Percentiles rank a stretch among this genome's conserved stretches.
Conservation (phyloP, 2,797 vertebrate genomes). For the Gallirallus australis region DNA sequence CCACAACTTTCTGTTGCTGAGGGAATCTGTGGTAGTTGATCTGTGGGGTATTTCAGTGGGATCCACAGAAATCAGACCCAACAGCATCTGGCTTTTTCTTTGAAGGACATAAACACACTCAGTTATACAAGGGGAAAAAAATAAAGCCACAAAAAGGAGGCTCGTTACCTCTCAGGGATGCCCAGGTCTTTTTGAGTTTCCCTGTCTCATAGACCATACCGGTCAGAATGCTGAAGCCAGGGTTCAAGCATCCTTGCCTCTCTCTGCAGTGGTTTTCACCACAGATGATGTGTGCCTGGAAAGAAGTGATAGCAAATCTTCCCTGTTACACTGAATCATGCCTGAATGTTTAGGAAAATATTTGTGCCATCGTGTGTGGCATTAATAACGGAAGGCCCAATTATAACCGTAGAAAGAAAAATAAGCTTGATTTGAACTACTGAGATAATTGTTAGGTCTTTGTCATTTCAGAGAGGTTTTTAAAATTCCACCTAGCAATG, state of each 20-base stretch:
- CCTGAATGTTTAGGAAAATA: background rate
- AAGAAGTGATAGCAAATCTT: background rate
- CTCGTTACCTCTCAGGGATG: background rate
- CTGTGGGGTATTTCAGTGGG: background rate
- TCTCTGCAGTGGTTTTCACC: fast-evolving
- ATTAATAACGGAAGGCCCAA: background rate
- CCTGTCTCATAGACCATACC: background rate
- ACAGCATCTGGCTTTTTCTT: no score
- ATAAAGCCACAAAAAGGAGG: background rate
- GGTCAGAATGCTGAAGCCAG: background rate
- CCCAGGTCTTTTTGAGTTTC: background rate
- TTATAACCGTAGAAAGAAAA: background rate
- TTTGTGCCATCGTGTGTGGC: background rate
- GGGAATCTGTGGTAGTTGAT: background rate
- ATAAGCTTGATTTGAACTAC: background rate
- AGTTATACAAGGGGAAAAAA: no score
- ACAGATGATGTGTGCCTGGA: background rate
- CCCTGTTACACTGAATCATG: background rate
- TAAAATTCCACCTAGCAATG: background rate
- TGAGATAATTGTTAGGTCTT: background rate
- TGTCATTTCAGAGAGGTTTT: background rate
- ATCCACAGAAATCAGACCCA: no score
- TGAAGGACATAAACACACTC: no score
- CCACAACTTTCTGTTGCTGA: background rate
- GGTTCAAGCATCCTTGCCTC: background rate